phyloP scores from a whole-genome alignment of 2,797 vertebrate genomes.

The Thaleichthys pacificus region DNA sequence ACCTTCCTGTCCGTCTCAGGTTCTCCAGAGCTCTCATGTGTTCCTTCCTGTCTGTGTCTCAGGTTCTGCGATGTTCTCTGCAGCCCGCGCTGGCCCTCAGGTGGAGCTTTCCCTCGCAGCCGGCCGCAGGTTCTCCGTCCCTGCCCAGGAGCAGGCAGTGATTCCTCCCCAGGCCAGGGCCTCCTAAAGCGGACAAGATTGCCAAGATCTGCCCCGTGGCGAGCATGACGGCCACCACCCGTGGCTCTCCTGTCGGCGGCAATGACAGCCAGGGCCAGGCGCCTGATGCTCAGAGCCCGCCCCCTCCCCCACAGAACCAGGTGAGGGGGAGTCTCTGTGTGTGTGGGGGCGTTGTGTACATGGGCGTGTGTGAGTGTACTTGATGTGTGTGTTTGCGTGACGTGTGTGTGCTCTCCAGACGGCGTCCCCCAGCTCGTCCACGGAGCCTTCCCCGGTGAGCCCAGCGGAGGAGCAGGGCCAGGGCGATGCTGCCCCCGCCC shows the following conservation, averaged over 20 bases:
- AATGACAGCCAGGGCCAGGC: conserved; percentile 87
- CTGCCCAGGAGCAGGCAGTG: conserved; percentile 83
- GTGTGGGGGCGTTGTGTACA: background rate
- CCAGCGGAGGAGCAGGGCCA: conserved; percentile 83
- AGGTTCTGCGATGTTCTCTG: conserved; percentile 94
- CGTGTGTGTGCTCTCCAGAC: conserved; percentile 63
- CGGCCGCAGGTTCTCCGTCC: conserved; percentile 83
- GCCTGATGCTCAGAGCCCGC: conserved; percentile 87
- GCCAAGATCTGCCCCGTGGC: conserved; percentile 93
- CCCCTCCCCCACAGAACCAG: conserved; percentile 90
- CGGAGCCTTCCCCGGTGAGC: conserved; percentile 88
- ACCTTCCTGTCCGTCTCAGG: too few relatives aligned
- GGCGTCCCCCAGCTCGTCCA: conserved; percentile 87
- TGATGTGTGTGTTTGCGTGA: background rate
- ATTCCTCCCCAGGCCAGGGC: conserved; percentile 85
- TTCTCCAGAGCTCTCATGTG: too few relatives aligned
- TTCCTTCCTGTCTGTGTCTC: background rate
- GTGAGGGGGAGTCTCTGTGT: conserved; percentile 56
- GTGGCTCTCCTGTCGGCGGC: conserved; percentile 93
- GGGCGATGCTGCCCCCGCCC: conserved; percentile 80
- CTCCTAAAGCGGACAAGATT: conserved; percentile 91
- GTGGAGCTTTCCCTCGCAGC: conserved; percentile 85
- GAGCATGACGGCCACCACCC: conserved; percentile 95
- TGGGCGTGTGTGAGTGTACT: background rate
- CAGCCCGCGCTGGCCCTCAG: conserved; percentile 83